These are phyloP conservation scores for Gari tellinella DNA, from an alignment of 2,888 invertebrate genomes.

Conservation along the genomic window DNA sequence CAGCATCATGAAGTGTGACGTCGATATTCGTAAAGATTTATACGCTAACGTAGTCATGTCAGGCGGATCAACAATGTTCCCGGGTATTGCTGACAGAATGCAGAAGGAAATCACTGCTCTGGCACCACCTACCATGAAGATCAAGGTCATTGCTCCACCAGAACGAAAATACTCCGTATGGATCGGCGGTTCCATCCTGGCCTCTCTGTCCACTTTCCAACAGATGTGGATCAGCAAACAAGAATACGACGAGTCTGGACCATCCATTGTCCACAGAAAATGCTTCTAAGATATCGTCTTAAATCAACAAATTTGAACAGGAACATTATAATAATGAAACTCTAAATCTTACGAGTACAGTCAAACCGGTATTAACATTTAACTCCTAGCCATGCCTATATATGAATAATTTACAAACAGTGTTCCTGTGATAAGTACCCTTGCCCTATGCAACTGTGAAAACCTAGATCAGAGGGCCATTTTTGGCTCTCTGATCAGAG, in stretches of 20 bases:
- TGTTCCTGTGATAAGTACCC: too few relatives aligned
- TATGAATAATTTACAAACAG: too few relatives aligned
- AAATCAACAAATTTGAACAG: too few relatives aligned
- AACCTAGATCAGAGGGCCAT: too few relatives aligned
- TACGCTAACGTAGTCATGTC: slow-evolving; percentile 89
- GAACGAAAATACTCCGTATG: slow-evolving; percentile 99
- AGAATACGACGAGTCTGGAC: slow-evolving; percentile 76
- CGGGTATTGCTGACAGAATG: slow-evolving; percentile 68
- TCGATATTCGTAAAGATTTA: slow-evolving; percentile 74
- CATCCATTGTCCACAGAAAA: slow-evolving; percentile 84
- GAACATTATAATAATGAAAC: too few relatives aligned
- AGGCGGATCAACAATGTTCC: slow-evolving; percentile 92
- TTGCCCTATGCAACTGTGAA: too few relatives aligned
- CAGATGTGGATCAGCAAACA: slow-evolving; percentile 78
- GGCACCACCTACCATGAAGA: slow-evolving; percentile 88
- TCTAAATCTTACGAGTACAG: too few relatives aligned
- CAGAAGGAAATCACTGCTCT: slow-evolving; percentile 87
- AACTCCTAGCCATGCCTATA: too few relatives aligned
- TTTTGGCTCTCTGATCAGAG: too few relatives aligned
- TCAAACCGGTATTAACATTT: too few relatives aligned
- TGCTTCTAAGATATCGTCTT: slow-evolving; percentile 68
- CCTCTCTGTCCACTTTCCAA: slow-evolving; percentile 87
- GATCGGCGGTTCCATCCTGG: slow-evolving; percentile 99
- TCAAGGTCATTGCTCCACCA: slow-evolving; percentile 93
- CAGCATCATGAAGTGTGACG: slow-evolving; percentile 61